Base-by-base conservation (phyloP, 2,113 vertebrate species). In the Carettochelys insculpta region DNA sequence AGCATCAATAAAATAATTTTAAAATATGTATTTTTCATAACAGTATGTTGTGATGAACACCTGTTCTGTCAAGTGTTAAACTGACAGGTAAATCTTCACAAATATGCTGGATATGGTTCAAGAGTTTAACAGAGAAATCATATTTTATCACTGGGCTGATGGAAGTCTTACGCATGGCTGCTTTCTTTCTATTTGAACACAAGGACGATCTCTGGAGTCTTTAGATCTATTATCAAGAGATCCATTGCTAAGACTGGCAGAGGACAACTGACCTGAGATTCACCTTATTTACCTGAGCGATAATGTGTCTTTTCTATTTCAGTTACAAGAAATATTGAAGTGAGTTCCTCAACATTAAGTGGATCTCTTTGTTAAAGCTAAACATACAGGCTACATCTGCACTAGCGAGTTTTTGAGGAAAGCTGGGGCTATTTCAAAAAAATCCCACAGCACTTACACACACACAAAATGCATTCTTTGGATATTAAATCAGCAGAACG, bases 261-360 rank as follows among this genome's bases (percentile, higher is more conserved):
- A 93, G 14, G 43, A 94, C 96, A 83, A 85, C 56, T 83, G 90
- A 85, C 76, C 52, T 82, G 68, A 79, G 82, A 94, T 96, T 93
- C 53, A 53, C 95, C 86, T 89, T 92, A 90, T 92, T 94, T 95
- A 91, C 78, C 82, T 38, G 1, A 2, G 29, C 83, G 54, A 83
- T 92, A 94, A 92, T 89, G 78, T 88, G 17, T 27, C 48, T 90
- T 76, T 94, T 95, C 88, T 54, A 92, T 58, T 91, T 90, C 87
- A 91, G 78, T 61, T 82, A 79, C 91, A 86, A 93, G 92, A 86
- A 78, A 85, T 78, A 81, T 48, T 87, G 54, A 88, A 77, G 11
- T 76, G 81, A 91, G 31, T 86, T 94, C 77, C 61, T 19, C 54
- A 71, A 34, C 17, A 9, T 84, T 93, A 82, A 77, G 68, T 80